A percentile compares a stretch with the other conserved stretches of the same genome.
Conservation (phyloP, 2,113 vertebrate species). For the Eleginops maclovinus region DNA sequence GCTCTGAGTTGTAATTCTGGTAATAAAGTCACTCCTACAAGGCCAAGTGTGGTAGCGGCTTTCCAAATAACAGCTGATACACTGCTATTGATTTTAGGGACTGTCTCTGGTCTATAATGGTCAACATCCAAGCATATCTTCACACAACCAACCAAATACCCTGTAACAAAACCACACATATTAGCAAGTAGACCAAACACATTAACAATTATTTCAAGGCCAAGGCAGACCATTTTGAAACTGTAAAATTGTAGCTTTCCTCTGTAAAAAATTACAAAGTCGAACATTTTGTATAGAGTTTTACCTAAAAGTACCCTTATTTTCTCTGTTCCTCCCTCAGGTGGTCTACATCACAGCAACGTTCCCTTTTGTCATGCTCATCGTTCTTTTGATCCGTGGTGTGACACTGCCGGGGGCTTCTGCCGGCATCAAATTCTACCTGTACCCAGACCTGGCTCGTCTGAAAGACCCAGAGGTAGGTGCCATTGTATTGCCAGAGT, state of each 20-base stretch:
- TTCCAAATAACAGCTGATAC: conserved; percentile 16
- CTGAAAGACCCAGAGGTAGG: conserved; percentile 95
- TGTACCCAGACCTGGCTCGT: conserved; percentile 93
- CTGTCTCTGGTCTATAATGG: conserved; percentile 20
- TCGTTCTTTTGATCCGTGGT: conserved; percentile 93
- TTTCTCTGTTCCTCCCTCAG: conserved; percentile 49
- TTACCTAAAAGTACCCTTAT: neutral
- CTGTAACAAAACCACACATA: neutral
- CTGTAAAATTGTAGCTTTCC: neutral
- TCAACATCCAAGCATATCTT: neutral
- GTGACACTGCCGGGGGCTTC: conserved; percentile 95
- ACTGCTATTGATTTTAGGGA: conserved; percentile 36
- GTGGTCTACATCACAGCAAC: conserved; percentile 97
- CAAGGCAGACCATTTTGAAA: neutral
- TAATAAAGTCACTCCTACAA: conserved; percentile 41
- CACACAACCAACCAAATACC: neutral
- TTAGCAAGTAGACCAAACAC: neutral
- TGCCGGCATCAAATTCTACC: conserved; percentile 96
- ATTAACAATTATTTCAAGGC: neutral
- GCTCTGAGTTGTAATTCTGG: conserved; percentile 42
- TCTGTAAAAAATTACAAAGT: neutral
- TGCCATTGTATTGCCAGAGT: conserved; percentile 5
- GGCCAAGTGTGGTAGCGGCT: conserved; percentile 40
- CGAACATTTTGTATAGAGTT: too few species aligned
- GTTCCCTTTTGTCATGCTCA: conserved; percentile 96